A percentile compares a stretch with the other conserved stretches of the same genome.
phyloP scores from a whole-genome alignment of 2,888 invertebrate species.

The Neoaliturus tenellus region DNA sequence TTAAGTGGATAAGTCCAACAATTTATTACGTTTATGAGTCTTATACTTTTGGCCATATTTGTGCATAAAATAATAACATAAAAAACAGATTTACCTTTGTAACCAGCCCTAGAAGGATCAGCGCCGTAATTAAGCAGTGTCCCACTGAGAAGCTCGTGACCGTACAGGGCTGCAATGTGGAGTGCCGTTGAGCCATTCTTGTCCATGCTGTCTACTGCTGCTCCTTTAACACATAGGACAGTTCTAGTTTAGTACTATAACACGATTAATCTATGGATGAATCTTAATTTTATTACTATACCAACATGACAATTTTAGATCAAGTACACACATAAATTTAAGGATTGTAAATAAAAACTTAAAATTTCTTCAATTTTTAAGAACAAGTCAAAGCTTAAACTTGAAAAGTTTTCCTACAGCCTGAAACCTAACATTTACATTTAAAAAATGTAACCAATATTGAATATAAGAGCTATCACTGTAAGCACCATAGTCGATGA shows the following conservation, averaged over 20 bases:
- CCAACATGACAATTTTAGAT: no score
- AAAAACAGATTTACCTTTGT: conserved; percentile 65
- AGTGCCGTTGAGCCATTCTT: conserved; percentile 78
- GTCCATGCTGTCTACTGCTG: conserved; percentile 76
- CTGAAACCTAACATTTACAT: not conserved
- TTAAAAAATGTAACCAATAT: not conserved
- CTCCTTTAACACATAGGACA: conserved; percentile 70
- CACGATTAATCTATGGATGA: no score
- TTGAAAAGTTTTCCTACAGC: not conserved
- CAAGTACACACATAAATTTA: no score
- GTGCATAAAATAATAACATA: no score
- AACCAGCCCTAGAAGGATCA: conserved; percentile 73
- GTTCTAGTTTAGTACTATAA: no score
- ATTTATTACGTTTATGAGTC: no score
- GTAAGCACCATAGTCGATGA: conserved; percentile 76
- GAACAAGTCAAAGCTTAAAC: not conserved
- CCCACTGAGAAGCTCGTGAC: conserved; percentile 76
- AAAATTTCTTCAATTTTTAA: no score
- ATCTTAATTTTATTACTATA: no score
- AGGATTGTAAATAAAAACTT: no score
- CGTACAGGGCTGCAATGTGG: conserved; percentile 79
- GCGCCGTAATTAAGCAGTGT: conserved; percentile 74
- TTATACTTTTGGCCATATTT: no score
- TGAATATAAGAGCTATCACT: not conserved
- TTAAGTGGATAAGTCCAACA: no score